Conservation (phyloP, 2,888 invertebrate genomes). For the Leucoma salicis region DNA sequence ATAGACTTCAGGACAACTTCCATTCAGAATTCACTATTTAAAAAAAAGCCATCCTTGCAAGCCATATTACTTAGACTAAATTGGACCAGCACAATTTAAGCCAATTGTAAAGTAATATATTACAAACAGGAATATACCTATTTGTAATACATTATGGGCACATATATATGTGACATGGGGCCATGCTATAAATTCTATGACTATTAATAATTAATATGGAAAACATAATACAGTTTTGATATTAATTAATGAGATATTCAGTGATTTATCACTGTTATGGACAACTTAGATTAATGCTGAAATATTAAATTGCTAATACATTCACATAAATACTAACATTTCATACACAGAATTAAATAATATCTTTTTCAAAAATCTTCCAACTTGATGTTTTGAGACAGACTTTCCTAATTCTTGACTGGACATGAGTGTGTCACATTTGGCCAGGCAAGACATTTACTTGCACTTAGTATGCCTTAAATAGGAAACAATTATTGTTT, state of each 20-base stretch:
- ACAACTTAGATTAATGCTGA: neutral
- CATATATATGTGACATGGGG: neutral
- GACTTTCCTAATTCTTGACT: conserved; percentile 43
- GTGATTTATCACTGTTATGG: neutral
- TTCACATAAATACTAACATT: conserved; percentile 50
- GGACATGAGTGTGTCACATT: conserved; percentile 46
- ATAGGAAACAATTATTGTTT: conserved; percentile 25
- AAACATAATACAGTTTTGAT: too few relatives aligned
- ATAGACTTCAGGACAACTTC: too few relatives aligned
- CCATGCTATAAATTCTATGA: neutral
- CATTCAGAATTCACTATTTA: too few relatives aligned
- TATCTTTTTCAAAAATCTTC: conserved; percentile 40
- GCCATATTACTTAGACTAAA: too few relatives aligned
- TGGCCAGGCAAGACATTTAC: conserved; percentile 44
- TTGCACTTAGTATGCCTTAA: conserved; percentile 42
- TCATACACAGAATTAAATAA: conserved; percentile 42
- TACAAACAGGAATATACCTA: too few relatives aligned
- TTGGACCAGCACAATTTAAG: too few relatives aligned
- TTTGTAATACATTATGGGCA: too few relatives aligned
- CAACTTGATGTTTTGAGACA: conserved; percentile 41
- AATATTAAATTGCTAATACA: conserved; percentile 7
- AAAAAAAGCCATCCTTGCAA: too few relatives aligned
- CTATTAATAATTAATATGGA: neutral
- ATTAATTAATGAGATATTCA: too few relatives aligned
- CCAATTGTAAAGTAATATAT: too few relatives aligned